These are phyloP conservation scores for Microctonus aethiopoides DNA, from an alignment of 2,888 invertebrate genomes.

Conservation along the genomic window DNA sequence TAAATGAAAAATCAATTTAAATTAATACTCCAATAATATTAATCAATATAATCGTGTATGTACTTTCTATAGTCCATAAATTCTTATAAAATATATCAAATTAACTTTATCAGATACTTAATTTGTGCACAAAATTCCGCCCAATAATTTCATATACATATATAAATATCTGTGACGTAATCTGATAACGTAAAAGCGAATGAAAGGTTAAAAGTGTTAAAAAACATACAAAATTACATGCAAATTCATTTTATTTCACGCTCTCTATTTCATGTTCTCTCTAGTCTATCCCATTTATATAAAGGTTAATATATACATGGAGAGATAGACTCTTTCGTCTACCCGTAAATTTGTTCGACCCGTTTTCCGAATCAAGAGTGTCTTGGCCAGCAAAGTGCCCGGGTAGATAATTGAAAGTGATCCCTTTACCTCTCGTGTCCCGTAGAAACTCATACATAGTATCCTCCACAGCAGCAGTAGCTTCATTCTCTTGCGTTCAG, in stretches of 20 bases:
- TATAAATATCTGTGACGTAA: conserved; percentile 1
- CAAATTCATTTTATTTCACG: conserved; percentile 10
- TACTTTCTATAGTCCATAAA: neutral
- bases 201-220: neutral
- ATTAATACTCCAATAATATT: neutral
- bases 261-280: neutral
- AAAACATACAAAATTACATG: neutral
- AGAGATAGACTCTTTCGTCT: neutral
- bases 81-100: neutral
- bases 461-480: neutral
- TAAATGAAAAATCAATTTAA: neutral
- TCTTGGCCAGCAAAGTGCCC: conserved; percentile 44
- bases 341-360: conserved; percentile 37
- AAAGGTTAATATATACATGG: conserved; percentile 9
- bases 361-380: conserved; percentile 41
- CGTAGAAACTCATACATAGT: conserved; percentile 19
- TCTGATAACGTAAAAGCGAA: neutral
- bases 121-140: neutral
- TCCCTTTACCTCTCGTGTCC: conserved; percentile 28
- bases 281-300: neutral
- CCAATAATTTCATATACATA: neutral
- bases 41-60: no score
- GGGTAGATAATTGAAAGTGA: conserved; percentile 46
- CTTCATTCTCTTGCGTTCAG: conserved; percentile 27
- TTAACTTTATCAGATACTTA: neutral